Evolutionary conservation across 2,888 invertebrate genomes (phyloP).

Genomic region (Podotricha telesiphe): DNA sequence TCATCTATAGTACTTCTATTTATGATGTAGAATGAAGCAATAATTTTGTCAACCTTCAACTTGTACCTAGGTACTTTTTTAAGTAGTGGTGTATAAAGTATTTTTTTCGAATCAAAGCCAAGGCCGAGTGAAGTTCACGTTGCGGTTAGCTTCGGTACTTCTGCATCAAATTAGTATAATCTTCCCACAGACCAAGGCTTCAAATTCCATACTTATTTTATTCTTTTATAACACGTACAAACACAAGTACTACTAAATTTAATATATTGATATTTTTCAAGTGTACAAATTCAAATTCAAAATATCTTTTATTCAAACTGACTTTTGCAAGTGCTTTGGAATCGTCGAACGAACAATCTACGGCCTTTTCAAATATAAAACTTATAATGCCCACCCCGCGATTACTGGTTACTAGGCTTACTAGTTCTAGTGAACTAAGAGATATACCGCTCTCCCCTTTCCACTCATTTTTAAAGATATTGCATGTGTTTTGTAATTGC

Average conservation of each 20-base stretch:
- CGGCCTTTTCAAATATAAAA: no score
- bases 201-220: slow-evolving; percentile 36
- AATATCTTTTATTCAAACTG: no score
- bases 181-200: slow-evolving; percentile 52
- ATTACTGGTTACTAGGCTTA: no score
- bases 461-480: no score
- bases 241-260: neutral
- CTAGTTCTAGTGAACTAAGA: no score
- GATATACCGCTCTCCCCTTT: no score
- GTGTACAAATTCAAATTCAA: no score
- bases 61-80: neutral
- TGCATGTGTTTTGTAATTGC: no score
- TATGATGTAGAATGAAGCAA: neutral
- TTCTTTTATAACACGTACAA: neutral
- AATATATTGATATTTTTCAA: neutral
- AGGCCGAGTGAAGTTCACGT: slow-evolving; percentile 55
- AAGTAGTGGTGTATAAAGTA: slow-evolving; percentile 26
- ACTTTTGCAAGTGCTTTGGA: no score
- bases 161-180: slow-evolving; percentile 68
- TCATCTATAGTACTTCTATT: neutral
- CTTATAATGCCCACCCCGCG: no score
- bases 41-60: neutral
- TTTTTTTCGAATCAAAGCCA: slow-evolving; percentile 52
- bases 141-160: slow-evolving; percentile 58
- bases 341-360: no score